Evolutionary conservation across 30 jellyfish, hydroid and myxozoan species (phyloP), one percentile per base, ranked within the genome.

Genomic region (Aurelia aurita complex sp. Pacific): DNA sequence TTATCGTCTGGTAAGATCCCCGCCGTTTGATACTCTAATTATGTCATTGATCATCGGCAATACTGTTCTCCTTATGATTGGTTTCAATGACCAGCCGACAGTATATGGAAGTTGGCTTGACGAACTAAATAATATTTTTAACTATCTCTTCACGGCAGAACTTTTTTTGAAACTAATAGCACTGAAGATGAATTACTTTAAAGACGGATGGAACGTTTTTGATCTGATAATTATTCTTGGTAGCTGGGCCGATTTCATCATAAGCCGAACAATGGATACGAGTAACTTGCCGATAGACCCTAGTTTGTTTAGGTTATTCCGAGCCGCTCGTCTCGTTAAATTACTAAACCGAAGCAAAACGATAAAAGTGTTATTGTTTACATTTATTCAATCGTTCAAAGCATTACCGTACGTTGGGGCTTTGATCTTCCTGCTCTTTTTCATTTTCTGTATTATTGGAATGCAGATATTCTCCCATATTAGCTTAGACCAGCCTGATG

Each of bases 401-500:
- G 97, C 97, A 10, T 74, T 90, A 36, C 97, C 97, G 29, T 90
- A 90, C 86, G 97, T 90, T 59, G 94, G 97, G 10, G 90, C 90
- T 74, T 80, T 90, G 80, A 90, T 90, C 69, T 90, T 90, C 64
- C 72, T 90, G 53, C 86, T 90, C 38, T 90, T 90, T 62, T 90
- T 90, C 74, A 90, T 90, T 51, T 90, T 82, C 62, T 93, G 89
- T 40, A 90, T 90, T 33, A 74, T 90, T 59, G 97, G 97, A 5
- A 81, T 90, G 91, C 91, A 90, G 76, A 66, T 89, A 40, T 82
- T 89, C 75, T 76, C 97, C 2, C 91, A 60, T 54, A 89, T 89
- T 54, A 63, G 85, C 62, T 70, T 82, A 11, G 87, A 67, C 13
- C 69, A 71, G 32, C 43, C 53, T 29, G 84, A 76, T 35, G 90